phyloP scores from a whole-genome alignment of 30 jellyfish, hydroid and myxozoan genomes.

The Aurelia coerulea region DNA sequence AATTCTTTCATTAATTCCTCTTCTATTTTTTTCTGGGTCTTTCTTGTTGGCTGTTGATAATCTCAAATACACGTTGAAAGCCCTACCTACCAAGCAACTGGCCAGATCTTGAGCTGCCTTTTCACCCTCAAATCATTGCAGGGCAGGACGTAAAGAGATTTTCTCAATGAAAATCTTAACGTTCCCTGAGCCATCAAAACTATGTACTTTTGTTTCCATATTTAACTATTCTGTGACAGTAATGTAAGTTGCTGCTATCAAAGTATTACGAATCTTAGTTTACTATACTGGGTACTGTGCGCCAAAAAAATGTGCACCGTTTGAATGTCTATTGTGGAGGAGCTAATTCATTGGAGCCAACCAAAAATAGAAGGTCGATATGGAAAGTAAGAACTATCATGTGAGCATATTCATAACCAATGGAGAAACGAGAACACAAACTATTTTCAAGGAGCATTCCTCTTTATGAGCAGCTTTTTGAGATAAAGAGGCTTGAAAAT shows the following conservation, averaged over 20 bases:
- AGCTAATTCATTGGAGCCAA: no score
- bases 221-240: background rate
- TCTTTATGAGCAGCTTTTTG: no score
- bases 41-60: background rate
- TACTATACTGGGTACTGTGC: no score
- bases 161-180: conserved; percentile 13
- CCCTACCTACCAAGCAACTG: conserved; percentile 2
- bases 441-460: no score
- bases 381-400: no score
- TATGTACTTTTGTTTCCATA: background rate
- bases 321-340: no score
- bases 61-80: conserved; percentile 5
- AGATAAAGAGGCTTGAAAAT: no score
- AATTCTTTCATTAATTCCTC: background rate
- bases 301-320: no score
- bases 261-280: no score
- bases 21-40: background rate
- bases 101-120: conserved; percentile 14
- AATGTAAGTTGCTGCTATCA: background rate
- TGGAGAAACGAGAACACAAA: no score
- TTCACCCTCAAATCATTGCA: background rate
- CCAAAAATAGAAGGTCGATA: no score
- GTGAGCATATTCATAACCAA: no score
- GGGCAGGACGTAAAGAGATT: background rate
- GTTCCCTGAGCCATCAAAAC: conserved; percentile 8